Conservation (phyloP, 2,797 vertebrate species). For the Pelochelys cantorii region DNA sequence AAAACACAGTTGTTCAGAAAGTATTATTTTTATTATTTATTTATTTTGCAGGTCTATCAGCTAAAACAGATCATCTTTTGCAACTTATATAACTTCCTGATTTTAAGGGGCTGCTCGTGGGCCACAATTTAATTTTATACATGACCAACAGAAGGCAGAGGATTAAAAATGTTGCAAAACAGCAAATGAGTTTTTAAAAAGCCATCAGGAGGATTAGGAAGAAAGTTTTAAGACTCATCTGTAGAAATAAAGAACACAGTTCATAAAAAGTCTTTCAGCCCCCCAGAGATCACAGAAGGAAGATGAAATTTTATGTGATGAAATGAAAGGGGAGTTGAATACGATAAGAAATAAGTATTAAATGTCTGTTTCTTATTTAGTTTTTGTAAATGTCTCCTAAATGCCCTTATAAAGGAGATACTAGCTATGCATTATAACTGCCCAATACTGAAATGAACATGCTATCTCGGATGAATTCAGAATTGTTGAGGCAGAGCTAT, state of each 20-base stretch:
- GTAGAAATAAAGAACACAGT: conserved; percentile 47
- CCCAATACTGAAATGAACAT: background rate
- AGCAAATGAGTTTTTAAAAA: conserved; percentile 49
- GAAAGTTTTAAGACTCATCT: conserved; percentile 11
- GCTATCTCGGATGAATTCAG: conserved; percentile 11
- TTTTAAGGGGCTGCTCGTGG: conserved; percentile 17
- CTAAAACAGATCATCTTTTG: conserved; percentile 44
- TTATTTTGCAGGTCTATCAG: conserved; percentile 3
- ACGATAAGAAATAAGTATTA: conserved; percentile 56
- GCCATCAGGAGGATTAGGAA: conserved; percentile 54
- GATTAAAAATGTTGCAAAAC: conserved; percentile 38
- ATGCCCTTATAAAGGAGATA: background rate
- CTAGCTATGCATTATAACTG: background rate
- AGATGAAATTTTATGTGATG: conserved; percentile 69
- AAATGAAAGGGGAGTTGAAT: conserved; percentile 60
- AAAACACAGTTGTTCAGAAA: background rate
- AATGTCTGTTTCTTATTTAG: conserved; percentile 51
- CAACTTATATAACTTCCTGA: background rate
- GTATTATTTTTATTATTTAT: background rate
- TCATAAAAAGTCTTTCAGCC: conserved; percentile 75
- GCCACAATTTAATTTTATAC: background rate
- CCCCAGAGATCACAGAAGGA: conserved; percentile 72
- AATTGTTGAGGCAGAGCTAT: conserved; percentile 47
- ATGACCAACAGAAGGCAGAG: conserved; percentile 26
- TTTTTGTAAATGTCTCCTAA: conserved; percentile 61